A percentile compares a stretch with the other conserved stretches of the same genome.
Conservation (phyloP, 2,888 invertebrate species). For the Pheosia gnoma region DNA sequence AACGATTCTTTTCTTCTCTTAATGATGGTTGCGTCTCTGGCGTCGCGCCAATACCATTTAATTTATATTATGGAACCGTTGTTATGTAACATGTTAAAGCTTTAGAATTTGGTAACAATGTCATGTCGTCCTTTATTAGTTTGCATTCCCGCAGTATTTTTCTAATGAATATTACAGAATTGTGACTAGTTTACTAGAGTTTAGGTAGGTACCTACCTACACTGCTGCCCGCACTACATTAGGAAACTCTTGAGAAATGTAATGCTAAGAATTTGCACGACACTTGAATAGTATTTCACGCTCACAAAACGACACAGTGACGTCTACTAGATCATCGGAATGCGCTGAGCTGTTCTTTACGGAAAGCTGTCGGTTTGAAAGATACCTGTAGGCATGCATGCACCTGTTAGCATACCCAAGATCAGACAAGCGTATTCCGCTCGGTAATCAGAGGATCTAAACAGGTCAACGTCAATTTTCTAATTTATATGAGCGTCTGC, state of each 20-base stretch:
- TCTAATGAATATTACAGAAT: too few relatives aligned
- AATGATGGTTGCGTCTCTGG: slow-evolving; percentile 24
- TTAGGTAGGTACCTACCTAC: background rate
- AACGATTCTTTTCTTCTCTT: slow-evolving; percentile 23
- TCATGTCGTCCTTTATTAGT: slow-evolving; percentile 1
- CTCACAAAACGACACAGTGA: background rate
- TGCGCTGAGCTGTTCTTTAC: too few relatives aligned
- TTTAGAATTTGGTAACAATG: slow-evolving; percentile 16
- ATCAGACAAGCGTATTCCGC: slow-evolving; percentile 8
- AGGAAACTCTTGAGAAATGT: background rate
- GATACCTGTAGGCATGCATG: background rate
- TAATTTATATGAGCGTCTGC: slow-evolving; percentile 15
- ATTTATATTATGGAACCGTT: slow-evolving; percentile 11
- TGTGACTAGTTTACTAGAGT: background rate
- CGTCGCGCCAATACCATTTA: slow-evolving; percentile 19
- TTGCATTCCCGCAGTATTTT: background rate
- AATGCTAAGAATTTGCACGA: background rate
- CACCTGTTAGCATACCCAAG: background rate
- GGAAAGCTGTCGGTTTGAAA: background rate
- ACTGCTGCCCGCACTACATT: background rate
- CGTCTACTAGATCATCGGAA: background rate
- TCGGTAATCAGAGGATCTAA: slow-evolving; percentile 25
- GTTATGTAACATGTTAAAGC: slow-evolving; percentile 19
- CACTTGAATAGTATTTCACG: background rate
- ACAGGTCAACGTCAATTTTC: slow-evolving; percentile 22